Conservation (phyloP, 2,113 vertebrate species). For the Epinephelus lanceolatus region DNA sequence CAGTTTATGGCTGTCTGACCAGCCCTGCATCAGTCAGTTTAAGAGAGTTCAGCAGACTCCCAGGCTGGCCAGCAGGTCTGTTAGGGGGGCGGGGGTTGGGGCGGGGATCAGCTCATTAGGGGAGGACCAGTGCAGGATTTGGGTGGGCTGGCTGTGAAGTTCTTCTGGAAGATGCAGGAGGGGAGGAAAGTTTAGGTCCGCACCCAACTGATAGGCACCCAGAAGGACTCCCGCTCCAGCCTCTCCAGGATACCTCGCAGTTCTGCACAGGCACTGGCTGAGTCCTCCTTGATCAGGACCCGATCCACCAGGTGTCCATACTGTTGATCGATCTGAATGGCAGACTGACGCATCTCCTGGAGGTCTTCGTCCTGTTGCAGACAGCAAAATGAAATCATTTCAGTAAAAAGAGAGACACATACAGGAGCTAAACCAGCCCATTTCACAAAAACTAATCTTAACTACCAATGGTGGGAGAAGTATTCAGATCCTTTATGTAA, state of each 20-base stretch:
- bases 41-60: conserved; percentile 19
- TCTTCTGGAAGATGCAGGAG: conserved; percentile 8
- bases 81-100: not conserved
- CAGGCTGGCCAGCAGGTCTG: conserved; percentile 16
- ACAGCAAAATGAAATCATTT: not conserved
- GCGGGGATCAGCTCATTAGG: not conserved
- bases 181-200: conserved; percentile 81
- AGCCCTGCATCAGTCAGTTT: conserved; percentile 18
- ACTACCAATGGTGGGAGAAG: not conserved
- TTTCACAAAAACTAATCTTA: not conserved
- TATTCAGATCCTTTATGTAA: no score
- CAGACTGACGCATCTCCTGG: conserved; percentile 92
- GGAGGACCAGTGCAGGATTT: conserved; percentile 31
- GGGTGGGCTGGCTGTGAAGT: conserved; percentile 28
- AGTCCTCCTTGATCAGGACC: conserved; percentile 92
- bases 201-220: conserved; percentile 93
- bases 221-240: conserved; percentile 90
- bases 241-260: conserved; percentile 88
- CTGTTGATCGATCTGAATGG: conserved; percentile 91
- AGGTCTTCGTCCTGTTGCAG: conserved; percentile 90
- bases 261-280: conserved; percentile 88
- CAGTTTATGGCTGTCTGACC: conserved; percentile 15
- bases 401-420: no score
- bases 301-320: conserved; percentile 93
- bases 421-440: not conserved